phyloP scores from a whole-genome alignment of 2,888 invertebrate species.

The Hypomecis punctinalis region DNA sequence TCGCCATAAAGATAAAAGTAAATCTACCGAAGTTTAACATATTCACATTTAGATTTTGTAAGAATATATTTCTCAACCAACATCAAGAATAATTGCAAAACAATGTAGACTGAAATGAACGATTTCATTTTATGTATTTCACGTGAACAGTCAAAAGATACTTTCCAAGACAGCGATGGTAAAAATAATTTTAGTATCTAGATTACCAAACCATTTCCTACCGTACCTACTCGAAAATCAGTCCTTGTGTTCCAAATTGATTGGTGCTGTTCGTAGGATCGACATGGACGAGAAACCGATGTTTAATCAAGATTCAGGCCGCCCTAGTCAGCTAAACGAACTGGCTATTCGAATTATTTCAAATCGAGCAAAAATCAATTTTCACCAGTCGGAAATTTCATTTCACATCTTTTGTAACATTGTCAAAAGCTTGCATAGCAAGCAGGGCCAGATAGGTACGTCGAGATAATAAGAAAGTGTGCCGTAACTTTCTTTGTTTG shows the following conservation, averaged over 20 bases:
- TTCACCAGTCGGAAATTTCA: neutral
- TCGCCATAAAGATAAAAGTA: no score
- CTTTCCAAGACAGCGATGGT: neutral
- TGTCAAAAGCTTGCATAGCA: conserved; percentile 21
- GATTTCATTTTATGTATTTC: no score
- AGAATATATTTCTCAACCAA: no score
- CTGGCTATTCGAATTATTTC: conserved; percentile 28
- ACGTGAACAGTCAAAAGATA: no score
- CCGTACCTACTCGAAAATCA: conserved; percentile 40
- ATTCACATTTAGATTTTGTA: no score
- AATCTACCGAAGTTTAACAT: no score
- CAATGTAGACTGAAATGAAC: no score
- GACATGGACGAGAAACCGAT: conserved; percentile 47
- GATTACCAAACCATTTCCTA: conserved; percentile 8
- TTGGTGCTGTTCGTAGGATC: conserved; percentile 46
- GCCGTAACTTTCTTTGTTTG: conserved; percentile 32
- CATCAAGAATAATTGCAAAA: no score
- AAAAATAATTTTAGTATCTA: neutral
- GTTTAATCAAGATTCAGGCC: conserved; percentile 48
- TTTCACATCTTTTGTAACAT: neutral
- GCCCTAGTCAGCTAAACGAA: conserved; percentile 19
- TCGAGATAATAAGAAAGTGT: conserved; percentile 18
- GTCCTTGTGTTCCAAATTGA: conserved; percentile 47
- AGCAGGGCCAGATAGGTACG: conserved; percentile 18
- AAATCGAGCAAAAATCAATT: conserved; percentile 20